Base-by-base conservation (phyloP, 2,113 vertebrate species). In the Nerophis ophidion region DNA sequence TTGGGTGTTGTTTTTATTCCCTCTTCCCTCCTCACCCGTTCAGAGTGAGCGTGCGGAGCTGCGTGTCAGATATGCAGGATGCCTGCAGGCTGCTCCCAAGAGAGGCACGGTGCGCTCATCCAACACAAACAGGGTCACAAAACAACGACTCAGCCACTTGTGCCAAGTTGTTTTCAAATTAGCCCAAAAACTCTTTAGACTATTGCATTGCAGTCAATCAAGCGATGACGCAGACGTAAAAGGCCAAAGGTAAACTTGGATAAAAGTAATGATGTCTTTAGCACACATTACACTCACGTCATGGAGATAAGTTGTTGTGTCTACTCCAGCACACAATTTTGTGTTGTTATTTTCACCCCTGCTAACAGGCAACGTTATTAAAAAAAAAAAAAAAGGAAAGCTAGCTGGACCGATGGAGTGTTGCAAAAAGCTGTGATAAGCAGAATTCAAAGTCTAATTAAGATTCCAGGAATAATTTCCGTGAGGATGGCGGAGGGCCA, bases 61-160 rank as follows among this genome's bases (percentile, higher is more conserved):
- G 80, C 56, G 72, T 84, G 85, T 89, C 81, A 88, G 86, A 89
- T 89, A 79, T 91, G 84, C 74, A 86, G 82, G 84, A 88, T 89
- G 86, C 86, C 89, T 88, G 84, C 74, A 83, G 89, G 87, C 86
- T 75, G 57, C 68, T 90, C 88, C 87, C 85, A 36, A 61, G 87
- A 87, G 89, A 83, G 59, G 49, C 66, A 70, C 71, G 63, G 74
- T 76, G 84, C 70, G 70, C 79, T 84, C 87, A 88, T 84, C 83
- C 85, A 84, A 85, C 82, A 86, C 85, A 88, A 91, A 89, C 84
- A 86, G 88, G 87, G 88, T 91, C 84, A 86, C 78, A 81, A 74
- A 85, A 88, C 84, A 88, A 85, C 66, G 64, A 83, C 72, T 83
- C 70, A 76, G 81, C 71, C 83, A 69, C 80, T 81, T 85, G 83